Evolutionary conservation across 2,888 invertebrate species (phyloP).

Genomic region (Pocota personata): DNA sequence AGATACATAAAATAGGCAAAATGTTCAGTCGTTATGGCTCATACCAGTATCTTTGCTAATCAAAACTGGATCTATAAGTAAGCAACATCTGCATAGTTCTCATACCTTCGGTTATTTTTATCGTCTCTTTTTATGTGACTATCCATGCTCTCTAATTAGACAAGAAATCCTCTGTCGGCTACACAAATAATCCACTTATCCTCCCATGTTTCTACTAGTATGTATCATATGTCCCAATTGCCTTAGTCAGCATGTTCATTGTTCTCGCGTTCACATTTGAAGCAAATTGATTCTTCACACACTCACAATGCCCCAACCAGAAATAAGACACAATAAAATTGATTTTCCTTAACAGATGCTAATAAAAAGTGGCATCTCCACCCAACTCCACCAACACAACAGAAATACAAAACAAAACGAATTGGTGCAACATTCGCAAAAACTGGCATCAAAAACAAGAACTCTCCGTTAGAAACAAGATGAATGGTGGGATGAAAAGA

Average conservation of each 20-base stretch:
- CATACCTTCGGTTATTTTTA: no score
- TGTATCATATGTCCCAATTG: neutral
- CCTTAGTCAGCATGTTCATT: conserved; percentile 5
- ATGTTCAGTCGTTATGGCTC: no score
- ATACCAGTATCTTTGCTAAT: no score
- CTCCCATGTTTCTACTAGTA: neutral
- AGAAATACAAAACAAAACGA: neutral
- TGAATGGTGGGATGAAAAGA: conserved; percentile 21
- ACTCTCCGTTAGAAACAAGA: conserved; percentile 63
- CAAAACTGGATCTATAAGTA: no score
- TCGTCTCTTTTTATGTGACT: no score
- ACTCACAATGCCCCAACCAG: neutral
- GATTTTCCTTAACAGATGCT: conserved; percentile 21
- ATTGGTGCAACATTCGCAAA: no score
- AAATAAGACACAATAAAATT: conserved; percentile 7
- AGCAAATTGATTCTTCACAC: conserved; percentile 10
- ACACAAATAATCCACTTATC: no score
- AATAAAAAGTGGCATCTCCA: conserved; percentile 18
- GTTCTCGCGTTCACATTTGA: neutral
- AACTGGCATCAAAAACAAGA: conserved; percentile 21
- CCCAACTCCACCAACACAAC: conserved; percentile 18
- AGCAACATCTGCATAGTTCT: no score
- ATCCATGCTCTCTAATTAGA: no score
- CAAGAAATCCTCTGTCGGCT: no score
- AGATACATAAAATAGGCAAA: no score